Evolutionary conservation across 2,113 vertebrate species (phyloP), one percentile per base, ranked within the genome.

Genomic region (Pelobates fuscus): DNA sequence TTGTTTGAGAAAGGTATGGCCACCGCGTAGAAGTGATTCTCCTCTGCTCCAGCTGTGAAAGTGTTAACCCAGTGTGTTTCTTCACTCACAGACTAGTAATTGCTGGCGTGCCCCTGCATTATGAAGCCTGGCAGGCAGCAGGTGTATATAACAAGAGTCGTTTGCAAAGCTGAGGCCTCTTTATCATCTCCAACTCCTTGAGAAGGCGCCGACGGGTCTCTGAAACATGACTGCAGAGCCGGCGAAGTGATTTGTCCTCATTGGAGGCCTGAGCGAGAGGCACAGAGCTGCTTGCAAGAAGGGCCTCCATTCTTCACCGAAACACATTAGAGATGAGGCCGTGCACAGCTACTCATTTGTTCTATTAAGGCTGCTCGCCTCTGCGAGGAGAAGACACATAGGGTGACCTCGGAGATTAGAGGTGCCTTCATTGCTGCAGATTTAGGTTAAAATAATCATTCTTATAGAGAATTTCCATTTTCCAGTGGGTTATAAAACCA

Each of bases 171-270:
- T 58, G 64, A 20, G 64, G 54, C 73, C 73, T 52, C 55, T 77
- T 77, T 68, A 77, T 77, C 73, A 77, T 77, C 30, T 24, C 64
- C 73, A 20, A 20, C 73, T 68, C 73, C 65, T 77, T 61, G 37
- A 61, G 41, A 67, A 29, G 25, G 65, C 43, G 27, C 73, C 73
- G 57, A 26, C 57, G 65, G 64, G 41, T 61, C 65, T 68, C 55
- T 37, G 8, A 55, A 61, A 77, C 73, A 77, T 77, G 73, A 77
- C 73, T 77, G 58, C 64, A 61, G 21, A 68, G 65, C 73, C 11
- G 73, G 49, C 20, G 73, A 77, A 64, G 73, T 77, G 73, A 77
- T 77, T 77, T 77, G 73, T 77, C 73, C 65, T 77, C 65, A 77
- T 77, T 77, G 73, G 64, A 68, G 64, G 73, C 64, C 46, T 61